phyloP scores from a whole-genome alignment of 2,113 vertebrate species.

The Crypturellus undulatus region DNA sequence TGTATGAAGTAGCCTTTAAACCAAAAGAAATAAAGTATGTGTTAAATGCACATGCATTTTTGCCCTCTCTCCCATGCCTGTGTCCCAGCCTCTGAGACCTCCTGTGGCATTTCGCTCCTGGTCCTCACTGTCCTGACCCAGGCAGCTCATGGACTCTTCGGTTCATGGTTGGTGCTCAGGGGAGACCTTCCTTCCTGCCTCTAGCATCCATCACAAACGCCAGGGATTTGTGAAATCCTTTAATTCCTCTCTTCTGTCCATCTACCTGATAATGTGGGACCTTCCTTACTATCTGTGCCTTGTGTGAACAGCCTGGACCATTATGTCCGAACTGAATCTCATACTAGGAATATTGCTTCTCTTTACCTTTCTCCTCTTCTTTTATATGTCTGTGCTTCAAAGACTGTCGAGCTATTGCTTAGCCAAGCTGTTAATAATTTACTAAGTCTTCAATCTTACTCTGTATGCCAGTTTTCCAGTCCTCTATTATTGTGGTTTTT shows the following conservation, averaged over 20 bases:
- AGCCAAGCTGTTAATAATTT: not conserved
- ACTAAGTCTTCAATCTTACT: not conserved
- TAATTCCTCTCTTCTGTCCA: not conserved
- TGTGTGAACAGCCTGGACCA: not conserved
- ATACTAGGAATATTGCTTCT: not conserved
- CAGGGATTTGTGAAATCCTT: not conserved
- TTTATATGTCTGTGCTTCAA: not conserved
- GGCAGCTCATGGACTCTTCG: not conserved
- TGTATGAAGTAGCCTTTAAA: not conserved
- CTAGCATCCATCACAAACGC: not conserved
- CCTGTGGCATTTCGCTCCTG: not conserved
- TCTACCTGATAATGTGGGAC: not conserved
- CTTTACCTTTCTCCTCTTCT: not conserved
- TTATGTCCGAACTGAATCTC: not conserved
- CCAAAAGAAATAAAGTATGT: not conserved
- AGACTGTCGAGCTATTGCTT: not conserved
- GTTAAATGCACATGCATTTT: not conserved
- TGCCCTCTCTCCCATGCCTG: not conserved
- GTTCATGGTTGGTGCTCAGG: too few species aligned
- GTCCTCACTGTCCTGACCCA: not conserved
- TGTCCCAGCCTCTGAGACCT: not conserved
- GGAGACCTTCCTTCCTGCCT: not conserved
- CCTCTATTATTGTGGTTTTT: not conserved
- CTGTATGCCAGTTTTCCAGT: not conserved
- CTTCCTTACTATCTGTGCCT: not conserved